These are phyloP conservation scores for Acinonyx jubatus DNA, from an alignment of 2,113 vertebrate species.

Conservation along the genomic window DNA sequence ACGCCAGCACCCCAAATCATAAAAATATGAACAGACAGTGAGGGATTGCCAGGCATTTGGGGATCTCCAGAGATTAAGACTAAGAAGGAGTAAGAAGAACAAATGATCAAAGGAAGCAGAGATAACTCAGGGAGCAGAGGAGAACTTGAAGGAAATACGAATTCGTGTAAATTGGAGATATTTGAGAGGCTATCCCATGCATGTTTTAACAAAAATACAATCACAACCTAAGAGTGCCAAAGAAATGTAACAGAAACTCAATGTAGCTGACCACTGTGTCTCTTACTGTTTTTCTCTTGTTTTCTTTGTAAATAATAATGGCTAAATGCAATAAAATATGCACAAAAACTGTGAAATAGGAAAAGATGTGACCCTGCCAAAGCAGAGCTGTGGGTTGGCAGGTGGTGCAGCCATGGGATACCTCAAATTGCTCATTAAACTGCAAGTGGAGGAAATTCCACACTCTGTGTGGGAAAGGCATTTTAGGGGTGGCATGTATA, in stretches of 20 bases:
- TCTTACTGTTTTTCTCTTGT: slow-evolving; percentile 23
- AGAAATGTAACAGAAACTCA: slow-evolving; percentile 43
- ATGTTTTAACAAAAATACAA: slow-evolving; percentile 54
- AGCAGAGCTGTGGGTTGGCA: slow-evolving; percentile 59
- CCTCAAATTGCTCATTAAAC: slow-evolving; percentile 68
- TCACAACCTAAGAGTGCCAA: slow-evolving; percentile 31
- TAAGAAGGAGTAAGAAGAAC: neutral
- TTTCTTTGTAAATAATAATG: slow-evolving; percentile 62
- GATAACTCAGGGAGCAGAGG: neutral
- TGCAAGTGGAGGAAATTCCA: slow-evolving; percentile 68
- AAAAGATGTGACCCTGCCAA: slow-evolving; percentile 37
- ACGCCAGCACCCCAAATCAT: neutral
- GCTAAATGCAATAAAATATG: slow-evolving; percentile 50
- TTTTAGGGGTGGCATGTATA: slow-evolving; percentile 63
- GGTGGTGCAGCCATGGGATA: slow-evolving; percentile 57
- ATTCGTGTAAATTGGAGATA: neutral
- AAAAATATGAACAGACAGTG: neutral
- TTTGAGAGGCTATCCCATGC: neutral
- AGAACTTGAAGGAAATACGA: neutral
- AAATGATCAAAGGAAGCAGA: neutral
- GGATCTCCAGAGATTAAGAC: neutral
- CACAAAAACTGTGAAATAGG: slow-evolving; percentile 4
- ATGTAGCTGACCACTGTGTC: neutral
- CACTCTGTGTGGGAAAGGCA: slow-evolving; percentile 75
- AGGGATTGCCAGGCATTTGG: neutral